A percentile compares a stretch with the other conserved stretches of the same genome.
These are phyloP conservation scores for Geopemphigus sp. DNA, from an alignment of 1,140 invertebrate genomes.

Conservation along the genomic window DNA sequence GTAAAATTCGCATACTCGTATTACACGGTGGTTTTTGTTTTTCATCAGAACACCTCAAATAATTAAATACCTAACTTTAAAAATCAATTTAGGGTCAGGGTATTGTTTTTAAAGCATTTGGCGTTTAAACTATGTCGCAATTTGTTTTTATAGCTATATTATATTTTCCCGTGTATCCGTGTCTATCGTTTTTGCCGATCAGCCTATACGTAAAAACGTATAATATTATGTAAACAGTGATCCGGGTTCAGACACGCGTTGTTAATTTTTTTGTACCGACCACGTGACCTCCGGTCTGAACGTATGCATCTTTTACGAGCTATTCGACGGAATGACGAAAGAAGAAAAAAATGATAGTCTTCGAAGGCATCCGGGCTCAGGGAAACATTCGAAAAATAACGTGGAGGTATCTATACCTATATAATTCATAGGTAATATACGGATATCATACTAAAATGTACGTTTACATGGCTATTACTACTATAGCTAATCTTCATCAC, in stretches of 20 bases:
- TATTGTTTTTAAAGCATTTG: neutral
- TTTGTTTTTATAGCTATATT: neutral
- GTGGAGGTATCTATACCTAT: too few relatives aligned
- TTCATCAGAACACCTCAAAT: neutral
- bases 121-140: neutral
- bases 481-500: conserved; percentile 21
- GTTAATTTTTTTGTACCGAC: neutral
- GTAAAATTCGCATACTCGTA: neutral
- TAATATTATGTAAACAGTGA: conserved; percentile 4
- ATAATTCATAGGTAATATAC: neutral
- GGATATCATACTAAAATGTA: neutral
- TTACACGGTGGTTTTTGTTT: neutral
- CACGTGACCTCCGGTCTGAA: neutral
- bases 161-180: neutral
- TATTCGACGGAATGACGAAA: neutral
- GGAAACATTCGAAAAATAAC: conserved; percentile 12
- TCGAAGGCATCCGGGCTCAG: too few relatives aligned
- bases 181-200: neutral
- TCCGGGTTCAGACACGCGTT: conserved; percentile 1
- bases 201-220: neutral
- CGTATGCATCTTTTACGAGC: neutral
- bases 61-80: conserved; percentile 25
- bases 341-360: conserved; percentile 1
- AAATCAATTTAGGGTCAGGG: neutral
- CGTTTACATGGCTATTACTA: neutral